Evolutionary conservation across 2,888 invertebrate genomes (phyloP), one percentile per base, ranked within the genome.

Genomic region (Dusona sp.): DNA sequence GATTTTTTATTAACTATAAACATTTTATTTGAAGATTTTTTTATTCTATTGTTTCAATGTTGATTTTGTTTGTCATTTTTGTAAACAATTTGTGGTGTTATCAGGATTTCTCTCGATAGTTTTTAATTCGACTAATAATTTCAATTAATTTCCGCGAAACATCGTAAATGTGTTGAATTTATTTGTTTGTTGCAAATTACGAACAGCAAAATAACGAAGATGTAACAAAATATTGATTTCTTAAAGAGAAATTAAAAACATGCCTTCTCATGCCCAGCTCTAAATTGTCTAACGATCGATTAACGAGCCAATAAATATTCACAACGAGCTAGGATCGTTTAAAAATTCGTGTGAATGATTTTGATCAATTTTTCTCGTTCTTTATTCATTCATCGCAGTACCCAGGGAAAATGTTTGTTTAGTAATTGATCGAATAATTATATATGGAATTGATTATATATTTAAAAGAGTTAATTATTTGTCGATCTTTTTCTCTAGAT

Each of bases 261-360:
- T 61, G 61, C 61, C 29, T 61, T 16, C 16, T 61, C 61, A 29
- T 61, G 61, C 61, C 2, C 61, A 61, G 13, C 11, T 61, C 29
- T 61, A 1, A 16, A 61, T 16, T 8, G 61, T 16, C 13, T 7
- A 61, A 29, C n/a, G n/a, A 45, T 77, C 42, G 64, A 64, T 33
- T 0, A n/a, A 72, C 13, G 72, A 45, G 61, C 33, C 48, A 36
- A 42, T 42, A 33, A 33, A 36, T 36, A 36, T 79, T 79, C 79
- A 72, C 79, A 72, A 36, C 72, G 79, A 79, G 61, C 79, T 33
- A 61, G 36, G 61, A 64, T 64, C 4, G 36, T 33, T 25, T 42
- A 9, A 54, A 42, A 29, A 64, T 83, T 83, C 84, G 79, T 67
- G 74, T 68, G 84, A 84, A 84, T 68, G 13, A 67, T 67, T 65